Base-by-base conservation (phyloP, 1,140 invertebrate genomes). In the Sinella curviseta region DNA sequence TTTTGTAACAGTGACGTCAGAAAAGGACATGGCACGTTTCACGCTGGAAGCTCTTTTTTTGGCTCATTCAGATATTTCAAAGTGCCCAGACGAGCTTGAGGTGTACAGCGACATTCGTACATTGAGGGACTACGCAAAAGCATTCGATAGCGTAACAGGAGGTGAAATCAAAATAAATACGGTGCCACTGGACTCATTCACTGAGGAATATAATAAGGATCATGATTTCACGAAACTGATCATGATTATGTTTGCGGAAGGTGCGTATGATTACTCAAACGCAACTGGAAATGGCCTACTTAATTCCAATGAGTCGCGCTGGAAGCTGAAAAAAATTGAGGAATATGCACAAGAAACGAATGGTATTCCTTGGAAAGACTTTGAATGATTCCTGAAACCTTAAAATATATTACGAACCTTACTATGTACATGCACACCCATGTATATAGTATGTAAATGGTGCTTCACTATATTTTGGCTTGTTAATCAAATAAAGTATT, bases 301-400 rank as follows among this genome's bases (percentile, higher is more conserved):
- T 3, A 74, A 74, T 74, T 30, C 70, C 24, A 24, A 24, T 16
- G 70, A 74, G 31, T 12, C 34, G 4, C 4, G 3, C 3, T 74
- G 70, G 70, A 28, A 74, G 14, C 24, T 74, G 30, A 74, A 74
- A 33, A 74, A 74, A 24, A 28, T 74, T 74, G 70, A 74, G 31
- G 70, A 74, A 36, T 74, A 74, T 74, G 70, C 70, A 28, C 1
- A 74, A 31, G 70, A 74, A 74, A 74, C 70, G 4, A 17, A 31
- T 4, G 70, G 70, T 12, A 33, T 12, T 14, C 70, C 70, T 3
- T 74, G 70, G 70, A 74, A 74, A 24, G 70, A 74, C 26, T 74
- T 8, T 33, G 17, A 8, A 24, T 3, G 34, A 48, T 48, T 48
- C 39, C 20, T 48, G 39, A 48, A n/a, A n/a, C n/a, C n/a, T 48